Base-by-base conservation (phyloP, 2,888 invertebrate species). In the Caenorhabditis sp. region DNA sequence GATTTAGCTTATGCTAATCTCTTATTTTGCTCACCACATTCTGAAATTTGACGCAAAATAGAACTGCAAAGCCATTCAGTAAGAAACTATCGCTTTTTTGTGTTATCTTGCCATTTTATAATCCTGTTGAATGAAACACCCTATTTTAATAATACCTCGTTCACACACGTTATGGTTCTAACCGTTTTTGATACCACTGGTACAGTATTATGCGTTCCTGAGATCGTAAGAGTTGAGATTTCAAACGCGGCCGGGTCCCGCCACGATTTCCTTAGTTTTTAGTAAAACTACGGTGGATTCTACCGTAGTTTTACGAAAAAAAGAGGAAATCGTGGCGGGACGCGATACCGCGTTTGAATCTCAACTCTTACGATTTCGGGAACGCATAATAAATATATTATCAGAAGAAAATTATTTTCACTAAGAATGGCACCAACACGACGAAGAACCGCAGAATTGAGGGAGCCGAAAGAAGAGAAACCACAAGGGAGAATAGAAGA, bases 51-150 rank as follows among this genome's bases (percentile, higher is more conserved):
- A 67, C 74, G 74, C 65, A 74, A 67, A 50, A 47, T 24, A 22
- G n/a, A 50, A 47, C 18, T 24, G n/a, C 55, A 4, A 9, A 28
- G 22, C 51, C 26, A 2, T 24, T 26, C 24, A 37, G n/a, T 53
- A 56, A 56, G 53, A 13, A 26, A 70, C 15, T 26, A 22, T 40
- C 60, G 40, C 9, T 44, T 74, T 65, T 72, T 56, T 64, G 51
- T 60, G 60, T 74, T 74, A 65, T 65, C 65, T 74, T 67, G 65
- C 74, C 74, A 72, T 72, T 55, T 22, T 20, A 61, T 40, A 11
- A 37, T 71, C 44, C 61, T 71, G 70, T 55, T 71, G 44, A 71
- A 71, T 71, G 55, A 71, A 62, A 26, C 24, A 32, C 15, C 11
- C 8, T 53, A 53, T 2, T 53, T n/a, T n/a, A n/a, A n/a, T 22